Percentiles rank a stretch among this genome's conserved stretches.
Evolutionary conservation across 1,140 invertebrate genomes (phyloP).

Genomic region (Odontomachus brunneus): DNA sequence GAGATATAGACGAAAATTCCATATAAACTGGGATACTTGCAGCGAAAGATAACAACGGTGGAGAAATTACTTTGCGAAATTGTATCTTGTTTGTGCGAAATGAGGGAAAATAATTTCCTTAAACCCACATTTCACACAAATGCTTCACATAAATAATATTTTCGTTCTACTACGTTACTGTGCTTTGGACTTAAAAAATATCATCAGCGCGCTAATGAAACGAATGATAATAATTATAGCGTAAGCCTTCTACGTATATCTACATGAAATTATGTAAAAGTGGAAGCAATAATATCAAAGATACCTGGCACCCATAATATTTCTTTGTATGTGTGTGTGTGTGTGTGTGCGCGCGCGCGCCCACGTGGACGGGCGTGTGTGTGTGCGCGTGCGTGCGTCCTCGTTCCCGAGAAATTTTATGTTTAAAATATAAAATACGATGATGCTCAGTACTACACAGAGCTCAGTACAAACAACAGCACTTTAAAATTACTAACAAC

Average conservation of each 20-base stretch:
- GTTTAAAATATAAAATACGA: constrained; percentile 26
- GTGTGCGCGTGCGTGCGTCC: too few relatives aligned
- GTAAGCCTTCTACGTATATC: too few relatives aligned
- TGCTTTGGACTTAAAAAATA: too few relatives aligned
- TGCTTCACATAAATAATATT: not conserved
- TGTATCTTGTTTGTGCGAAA: not conserved
- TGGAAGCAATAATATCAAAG: constrained; percentile 14
- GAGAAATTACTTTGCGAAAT: not conserved
- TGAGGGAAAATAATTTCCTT: not conserved
- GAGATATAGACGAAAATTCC: not conserved
- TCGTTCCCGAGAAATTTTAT: constrained; percentile 40
- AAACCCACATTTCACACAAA: not conserved
- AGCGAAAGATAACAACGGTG: not conserved
- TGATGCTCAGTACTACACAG: not conserved
- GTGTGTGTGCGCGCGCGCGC: too few relatives aligned
- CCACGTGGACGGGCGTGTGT: too few relatives aligned
- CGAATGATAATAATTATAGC: not conserved
- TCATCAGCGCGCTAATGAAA: not conserved
- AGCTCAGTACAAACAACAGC: not conserved
- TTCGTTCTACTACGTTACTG: not conserved
- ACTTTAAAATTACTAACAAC: constrained; percentile 26
- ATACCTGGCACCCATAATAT: not conserved
- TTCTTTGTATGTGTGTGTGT: not conserved
- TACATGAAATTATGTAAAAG: not conserved
- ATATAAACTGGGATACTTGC: not conserved